A percentile compares a stretch with the other conserved stretches of the same genome.
phyloP scores from a whole-genome alignment of 1,140 invertebrate species.

The Eulimnadia texana region DNA sequence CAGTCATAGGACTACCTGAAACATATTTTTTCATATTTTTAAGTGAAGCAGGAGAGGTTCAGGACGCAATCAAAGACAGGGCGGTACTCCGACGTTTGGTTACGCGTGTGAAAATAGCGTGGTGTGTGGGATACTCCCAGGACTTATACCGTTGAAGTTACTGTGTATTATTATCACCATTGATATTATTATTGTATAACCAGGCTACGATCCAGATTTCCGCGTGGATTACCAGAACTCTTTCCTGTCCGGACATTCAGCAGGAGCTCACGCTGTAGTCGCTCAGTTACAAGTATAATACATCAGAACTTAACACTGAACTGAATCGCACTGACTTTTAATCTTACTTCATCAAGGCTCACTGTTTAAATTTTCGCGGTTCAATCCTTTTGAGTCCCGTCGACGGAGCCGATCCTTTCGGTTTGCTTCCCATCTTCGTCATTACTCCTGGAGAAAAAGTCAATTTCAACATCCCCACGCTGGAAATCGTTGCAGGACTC shows the following conservation, averaged over 20 bases:
- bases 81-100: no score
- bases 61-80: no score
- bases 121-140: no score
- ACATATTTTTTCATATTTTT: no score
- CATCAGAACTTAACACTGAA: no score
- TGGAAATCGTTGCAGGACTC: constrained; percentile 20
- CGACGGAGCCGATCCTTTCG: constrained; percentile 21
- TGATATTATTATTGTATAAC: background rate
- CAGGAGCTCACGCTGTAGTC: constrained; percentile 10
- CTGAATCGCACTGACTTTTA: no score
- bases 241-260: constrained; percentile 12
- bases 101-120: no score
- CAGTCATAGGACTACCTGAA: no score
- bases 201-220: constrained; percentile 5
- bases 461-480: constrained; percentile 22
- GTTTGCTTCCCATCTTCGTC: constrained; percentile 19
- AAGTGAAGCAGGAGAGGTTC: no score
- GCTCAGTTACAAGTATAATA: constrained; percentile 8
- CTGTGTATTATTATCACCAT: no score
- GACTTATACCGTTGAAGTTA: no score
- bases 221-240: constrained; percentile 3
- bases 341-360: background rate
- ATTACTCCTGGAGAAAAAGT: constrained; percentile 20
- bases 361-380: constrained; percentile 4
- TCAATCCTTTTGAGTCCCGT: constrained; percentile 21